Base-by-base conservation (phyloP, 2,113 vertebrate species). In the Myxocyprinus asiaticus region DNA sequence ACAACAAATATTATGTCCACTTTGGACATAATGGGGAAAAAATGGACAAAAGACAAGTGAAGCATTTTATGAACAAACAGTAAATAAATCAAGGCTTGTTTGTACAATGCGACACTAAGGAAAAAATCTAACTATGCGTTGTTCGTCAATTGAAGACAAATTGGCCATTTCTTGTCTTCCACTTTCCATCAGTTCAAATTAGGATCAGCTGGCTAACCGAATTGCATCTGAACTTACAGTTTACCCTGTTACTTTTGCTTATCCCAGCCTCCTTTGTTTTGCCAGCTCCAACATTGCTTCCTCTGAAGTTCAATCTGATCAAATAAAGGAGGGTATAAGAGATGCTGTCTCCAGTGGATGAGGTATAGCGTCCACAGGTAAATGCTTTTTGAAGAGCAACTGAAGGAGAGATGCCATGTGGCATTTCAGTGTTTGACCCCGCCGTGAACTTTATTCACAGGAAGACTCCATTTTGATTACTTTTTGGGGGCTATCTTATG, bases 391-490 rank as follows among this genome's bases (percentile, higher is more conserved):
- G 51, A 53, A 58, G 71, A 47, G 58, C 42, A 67, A 51, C 81
- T 64, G 76, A 58, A 14, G 58, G 77, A 84, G 59, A 61, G 79
- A 81, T n/a, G 55, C 9, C 9, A 53, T 81, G 77, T 84, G 82
- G 61, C 74, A 84, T 84, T 88, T 84, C 56, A 71, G 77, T 51
- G 47, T 56, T 12, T 53, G 75, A 82, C 33, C 73, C 61, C 42
- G 3, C 9, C 65, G 45, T 81, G 62, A 77, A 67, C 74, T 77
- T 73, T n/a, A 9, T 74, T 76, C 62, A 47, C 70, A 76, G 59
- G 74, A 56, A 78, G 77, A 82, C 68, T 82, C 77, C 51, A 73
- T 76, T 87, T 67, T 82, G 84, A 85, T 82, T 84, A 80, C 73
- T 79, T 77, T 64, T 64, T 12, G 1, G 51, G 42, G 67, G 81